These are phyloP conservation scores for Notocelia uddmanniana DNA, from an alignment of 2,888 invertebrate genomes.

Conservation along the genomic window DNA sequence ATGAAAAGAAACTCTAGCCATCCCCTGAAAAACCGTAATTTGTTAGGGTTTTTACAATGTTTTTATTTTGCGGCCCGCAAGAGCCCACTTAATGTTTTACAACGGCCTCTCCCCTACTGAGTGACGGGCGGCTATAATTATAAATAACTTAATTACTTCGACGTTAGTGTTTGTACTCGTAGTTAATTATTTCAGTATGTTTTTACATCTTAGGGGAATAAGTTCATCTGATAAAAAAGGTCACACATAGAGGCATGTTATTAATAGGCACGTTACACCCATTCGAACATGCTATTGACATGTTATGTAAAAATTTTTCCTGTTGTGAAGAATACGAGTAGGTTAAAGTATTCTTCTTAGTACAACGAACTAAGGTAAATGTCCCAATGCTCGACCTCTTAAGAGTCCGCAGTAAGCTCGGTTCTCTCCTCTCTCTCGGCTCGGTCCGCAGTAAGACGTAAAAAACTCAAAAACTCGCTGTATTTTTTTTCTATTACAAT, in stretches of 20 bases:
- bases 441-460: too few species aligned
- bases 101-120: background rate
- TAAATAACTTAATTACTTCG: slow-evolving; percentile 5
- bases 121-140: background rate
- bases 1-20: slow-evolving; percentile 27
- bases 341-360: too few species aligned
- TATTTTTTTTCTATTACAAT: too few species aligned
- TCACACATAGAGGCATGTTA: background rate
- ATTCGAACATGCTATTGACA: slow-evolving; percentile 2
- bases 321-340: background rate
- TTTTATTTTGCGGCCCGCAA: slow-evolving; percentile 15
- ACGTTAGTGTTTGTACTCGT: background rate
- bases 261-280: slow-evolving; percentile 1
- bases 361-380: too few species aligned
- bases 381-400: too few species aligned
- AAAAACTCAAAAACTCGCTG: too few species aligned
- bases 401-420: too few species aligned
- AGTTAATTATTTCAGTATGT: slow-evolving; percentile 5
- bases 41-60: slow-evolving; percentile 19
- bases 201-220: slow-evolving; percentile 14
- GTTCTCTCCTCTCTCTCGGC: too few species aligned
- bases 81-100: slow-evolving; percentile 1
- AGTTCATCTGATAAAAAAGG: slow-evolving; percentile 17
- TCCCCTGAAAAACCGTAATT: slow-evolving; percentile 25
- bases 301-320: too few species aligned